Conservation (phyloP, 2,113 vertebrate species). For the Tragulus kanchil region DNA sequence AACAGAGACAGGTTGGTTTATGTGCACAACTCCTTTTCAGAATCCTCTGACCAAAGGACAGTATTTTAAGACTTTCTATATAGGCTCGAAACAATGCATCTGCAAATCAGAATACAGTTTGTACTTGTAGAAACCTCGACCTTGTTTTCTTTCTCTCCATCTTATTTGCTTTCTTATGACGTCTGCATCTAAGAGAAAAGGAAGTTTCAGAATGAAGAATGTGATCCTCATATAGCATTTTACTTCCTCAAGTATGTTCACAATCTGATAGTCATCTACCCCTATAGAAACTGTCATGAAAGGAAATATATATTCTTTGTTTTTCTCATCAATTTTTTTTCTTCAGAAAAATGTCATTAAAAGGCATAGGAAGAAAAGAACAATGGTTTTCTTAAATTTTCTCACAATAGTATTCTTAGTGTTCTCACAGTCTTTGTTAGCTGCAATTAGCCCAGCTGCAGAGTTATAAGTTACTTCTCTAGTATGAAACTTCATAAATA, state of each 20-base stretch:
- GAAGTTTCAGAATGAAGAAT: neutral
- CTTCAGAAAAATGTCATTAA: constrained; percentile 48
- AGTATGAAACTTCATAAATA: constrained; percentile 22
- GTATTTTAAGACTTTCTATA: constrained; percentile 1
- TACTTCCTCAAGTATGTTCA: neutral
- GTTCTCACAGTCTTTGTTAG: constrained; percentile 23
- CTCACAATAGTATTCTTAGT: neutral
- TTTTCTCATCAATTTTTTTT: constrained; percentile 6
- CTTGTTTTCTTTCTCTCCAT: neutral
- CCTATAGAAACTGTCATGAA: constrained; percentile 24
- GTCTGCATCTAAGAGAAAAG: neutral
- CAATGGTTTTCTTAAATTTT: constrained; percentile 29
- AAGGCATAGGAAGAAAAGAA: neutral
- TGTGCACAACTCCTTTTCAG: neutral
- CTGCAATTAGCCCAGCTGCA: neutral
- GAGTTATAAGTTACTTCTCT: constrained; percentile 24
- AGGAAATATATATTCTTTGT: constrained; percentile 13
- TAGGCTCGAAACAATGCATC: constrained; percentile 43
- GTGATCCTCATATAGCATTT: neutral
- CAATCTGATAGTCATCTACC: neutral
- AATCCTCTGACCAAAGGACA: constrained; percentile 23
- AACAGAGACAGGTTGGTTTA: too few species aligned
- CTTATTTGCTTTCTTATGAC: neutral
- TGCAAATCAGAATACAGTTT: neutral
- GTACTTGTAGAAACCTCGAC: neutral